phyloP scores from a whole-genome alignment of 2,888 invertebrate species.

The Netelia fuscicornis region DNA sequence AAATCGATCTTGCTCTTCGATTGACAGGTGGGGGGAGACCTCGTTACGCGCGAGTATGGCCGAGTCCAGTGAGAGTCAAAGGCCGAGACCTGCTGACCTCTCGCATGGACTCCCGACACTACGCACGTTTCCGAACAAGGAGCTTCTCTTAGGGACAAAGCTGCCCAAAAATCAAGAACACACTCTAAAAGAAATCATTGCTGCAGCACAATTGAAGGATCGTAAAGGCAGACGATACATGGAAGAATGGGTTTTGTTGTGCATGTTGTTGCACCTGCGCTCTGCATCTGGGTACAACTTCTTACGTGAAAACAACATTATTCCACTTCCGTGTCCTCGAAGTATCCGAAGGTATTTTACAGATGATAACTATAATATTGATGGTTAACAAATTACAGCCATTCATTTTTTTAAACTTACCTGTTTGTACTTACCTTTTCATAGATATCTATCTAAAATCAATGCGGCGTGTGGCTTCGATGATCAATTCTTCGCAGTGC shows the following conservation, averaged over 20 bases:
- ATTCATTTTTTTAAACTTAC: conserved; percentile 36
- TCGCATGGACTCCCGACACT: no score
- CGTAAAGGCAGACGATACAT: conserved; percentile 46
- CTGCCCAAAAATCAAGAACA: conserved; percentile 12
- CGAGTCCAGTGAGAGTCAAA: no score
- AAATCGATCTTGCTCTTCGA: no score
- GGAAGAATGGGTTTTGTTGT: conserved; percentile 62
- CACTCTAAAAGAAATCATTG: conserved; percentile 35
- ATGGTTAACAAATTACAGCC: conserved; percentile 25
- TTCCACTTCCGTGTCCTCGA: conserved; percentile 43
- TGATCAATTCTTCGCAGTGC: conserved; percentile 9
- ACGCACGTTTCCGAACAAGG: neutral
- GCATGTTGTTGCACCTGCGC: conserved; percentile 63
- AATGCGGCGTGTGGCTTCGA: conserved; percentile 3
- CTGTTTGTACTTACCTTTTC: conserved; percentile 24
- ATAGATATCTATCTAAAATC: conserved; percentile 23
- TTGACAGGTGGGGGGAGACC: no score
- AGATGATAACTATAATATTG: conserved; percentile 23
- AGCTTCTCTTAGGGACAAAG: conserved; percentile 23
- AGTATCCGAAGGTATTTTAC: conserved; percentile 48
- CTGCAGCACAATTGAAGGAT: conserved; percentile 13
- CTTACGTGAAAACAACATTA: conserved; percentile 30
- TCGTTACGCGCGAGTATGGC: no score
- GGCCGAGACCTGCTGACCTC: no score
- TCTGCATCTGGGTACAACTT: conserved; percentile 60